Evolutionary conservation across 2,797 vertebrate species (phyloP).

Genomic region (Nyctalus aviator): DNA sequence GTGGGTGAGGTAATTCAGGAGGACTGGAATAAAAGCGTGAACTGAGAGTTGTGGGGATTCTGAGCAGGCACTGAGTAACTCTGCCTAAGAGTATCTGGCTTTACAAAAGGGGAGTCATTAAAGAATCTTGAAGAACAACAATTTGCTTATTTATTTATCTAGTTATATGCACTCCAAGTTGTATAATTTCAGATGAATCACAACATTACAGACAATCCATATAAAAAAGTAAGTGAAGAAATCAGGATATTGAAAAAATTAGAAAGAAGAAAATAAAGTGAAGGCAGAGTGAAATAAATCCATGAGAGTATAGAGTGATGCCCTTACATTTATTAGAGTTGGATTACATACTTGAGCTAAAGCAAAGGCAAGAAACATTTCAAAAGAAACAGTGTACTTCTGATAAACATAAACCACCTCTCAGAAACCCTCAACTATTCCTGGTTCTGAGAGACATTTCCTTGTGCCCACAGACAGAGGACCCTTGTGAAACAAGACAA

Average conservation of each 20-base stretch:
- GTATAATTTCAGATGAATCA: neutral
- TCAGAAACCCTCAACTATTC: neutral
- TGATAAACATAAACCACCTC: neutral
- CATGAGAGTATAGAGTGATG: neutral
- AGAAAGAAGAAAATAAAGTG: neutral
- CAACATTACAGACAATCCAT: neutral
- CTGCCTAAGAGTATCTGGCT: neutral
- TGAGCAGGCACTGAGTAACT: neutral
- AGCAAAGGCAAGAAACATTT: neutral
- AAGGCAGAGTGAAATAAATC: neutral
- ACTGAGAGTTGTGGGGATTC: neutral
- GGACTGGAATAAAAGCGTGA: neutral
- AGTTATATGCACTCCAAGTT: neutral
- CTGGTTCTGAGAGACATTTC: neutral
- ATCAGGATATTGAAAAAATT: neutral
- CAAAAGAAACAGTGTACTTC: constrained; percentile 20
- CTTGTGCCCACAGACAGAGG: neutral
- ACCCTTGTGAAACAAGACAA: neutral
- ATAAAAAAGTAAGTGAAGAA: neutral
- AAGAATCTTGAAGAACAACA: neutral
- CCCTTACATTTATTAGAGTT: neutral
- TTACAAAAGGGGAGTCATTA: neutral
- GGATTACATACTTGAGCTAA: neutral
- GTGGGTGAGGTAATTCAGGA: neutral
- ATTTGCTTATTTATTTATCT: neutral